A percentile compares a stretch with the other conserved stretches of the same genome.
These are phyloP conservation scores for Pangasius macronema DNA, from an alignment of 2,797 vertebrate genomes.

Conservation along the genomic window DNA sequence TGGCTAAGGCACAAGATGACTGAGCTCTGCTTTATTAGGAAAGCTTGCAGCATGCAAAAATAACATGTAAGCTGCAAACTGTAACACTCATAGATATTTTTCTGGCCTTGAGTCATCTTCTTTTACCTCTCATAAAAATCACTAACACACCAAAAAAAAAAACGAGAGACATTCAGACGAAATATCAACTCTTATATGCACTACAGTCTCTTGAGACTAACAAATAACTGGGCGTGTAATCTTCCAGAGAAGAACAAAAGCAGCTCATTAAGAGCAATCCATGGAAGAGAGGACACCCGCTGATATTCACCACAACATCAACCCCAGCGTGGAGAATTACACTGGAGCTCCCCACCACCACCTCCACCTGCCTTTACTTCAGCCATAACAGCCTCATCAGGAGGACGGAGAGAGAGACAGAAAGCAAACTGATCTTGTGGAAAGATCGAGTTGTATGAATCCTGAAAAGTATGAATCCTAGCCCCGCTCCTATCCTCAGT, in stretches of 20 bases:
- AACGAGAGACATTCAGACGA: not conserved
- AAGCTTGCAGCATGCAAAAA: not conserved
- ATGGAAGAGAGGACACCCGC: conserved; percentile 35
- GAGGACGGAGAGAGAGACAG: not conserved
- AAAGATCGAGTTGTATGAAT: not conserved
- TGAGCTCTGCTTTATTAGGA: not conserved
- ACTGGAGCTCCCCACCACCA: not conserved
- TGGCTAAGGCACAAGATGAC: not conserved
- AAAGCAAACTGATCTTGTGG: not conserved
- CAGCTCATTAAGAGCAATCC: conserved; percentile 47
- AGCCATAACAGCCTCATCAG: not conserved
- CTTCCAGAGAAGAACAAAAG: conserved; percentile 19
- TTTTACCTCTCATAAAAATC: not conserved
- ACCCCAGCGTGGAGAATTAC: conserved; percentile 13
- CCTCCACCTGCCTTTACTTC: not conserved
- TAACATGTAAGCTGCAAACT: not conserved
- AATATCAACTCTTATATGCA: not conserved
- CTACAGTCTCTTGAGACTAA: not conserved
- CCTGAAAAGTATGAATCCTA: not conserved
- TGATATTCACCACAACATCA: conserved; percentile 41
- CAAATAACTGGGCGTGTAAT: conserved; percentile 30
- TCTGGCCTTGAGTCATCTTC: not conserved
- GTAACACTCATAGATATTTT: not conserved
- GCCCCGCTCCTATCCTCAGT: not conserved
- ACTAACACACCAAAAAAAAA: not conserved